Conservation (phyloP, 1,140 invertebrate species). For the Cydia fagiglandana region DNA sequence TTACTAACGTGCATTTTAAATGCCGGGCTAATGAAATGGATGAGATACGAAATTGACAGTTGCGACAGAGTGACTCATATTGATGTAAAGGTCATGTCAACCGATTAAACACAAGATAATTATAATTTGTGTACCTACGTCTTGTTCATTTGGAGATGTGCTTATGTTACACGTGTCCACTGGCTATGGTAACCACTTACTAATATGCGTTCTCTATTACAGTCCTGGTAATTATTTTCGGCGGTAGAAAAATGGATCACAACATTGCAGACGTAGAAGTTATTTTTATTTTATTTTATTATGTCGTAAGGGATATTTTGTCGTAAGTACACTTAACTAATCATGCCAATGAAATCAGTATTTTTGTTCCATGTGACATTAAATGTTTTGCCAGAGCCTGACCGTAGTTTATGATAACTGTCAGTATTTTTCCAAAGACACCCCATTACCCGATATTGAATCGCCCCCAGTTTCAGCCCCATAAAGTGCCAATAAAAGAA, state of each 20-base stretch:
- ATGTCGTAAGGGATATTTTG: background rate
- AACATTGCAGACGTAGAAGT: background rate
- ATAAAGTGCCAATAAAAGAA: conserved; percentile 36
- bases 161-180: no score
- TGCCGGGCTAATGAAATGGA: background rate
- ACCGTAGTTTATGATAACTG: conserved; percentile 1
- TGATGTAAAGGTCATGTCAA: conserved; percentile 12
- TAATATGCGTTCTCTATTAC: no score
- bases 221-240: no score
- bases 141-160: no score
- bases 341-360: no score
- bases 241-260: background rate
- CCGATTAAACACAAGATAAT: background rate
- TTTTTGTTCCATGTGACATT: background rate
- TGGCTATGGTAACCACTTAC: no score
- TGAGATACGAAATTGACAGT: background rate
- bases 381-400: background rate
- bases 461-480: conserved; percentile 32
- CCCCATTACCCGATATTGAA: conserved; percentile 28
- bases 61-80: background rate
- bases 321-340: background rate
- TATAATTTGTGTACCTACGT: no score
- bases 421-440: conserved; percentile 10
- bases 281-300: background rate
- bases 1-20: conserved; percentile 16